Conservation (phyloP, 2,797 vertebrate genomes). For the Brotula barbata region DNA sequence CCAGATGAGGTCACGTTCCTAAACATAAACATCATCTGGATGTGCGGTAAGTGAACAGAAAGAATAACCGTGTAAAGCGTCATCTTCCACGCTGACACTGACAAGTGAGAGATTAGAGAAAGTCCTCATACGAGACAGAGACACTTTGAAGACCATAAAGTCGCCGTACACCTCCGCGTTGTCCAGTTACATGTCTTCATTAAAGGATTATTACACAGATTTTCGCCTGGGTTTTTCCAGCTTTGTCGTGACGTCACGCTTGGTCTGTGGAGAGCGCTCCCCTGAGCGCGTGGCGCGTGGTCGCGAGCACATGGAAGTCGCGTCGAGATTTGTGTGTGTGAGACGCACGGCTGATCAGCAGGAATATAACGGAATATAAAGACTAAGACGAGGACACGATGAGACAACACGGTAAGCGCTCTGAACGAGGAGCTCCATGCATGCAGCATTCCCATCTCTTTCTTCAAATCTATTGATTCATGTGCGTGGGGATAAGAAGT, state of each 20-base stretch:
- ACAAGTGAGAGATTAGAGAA: too few species aligned
- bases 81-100: too few species aligned
- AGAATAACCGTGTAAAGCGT: too few species aligned
- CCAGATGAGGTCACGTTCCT: too few species aligned
- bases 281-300: slow-evolving; percentile 70
- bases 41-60: too few species aligned
- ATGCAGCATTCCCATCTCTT: background rate
- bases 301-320: slow-evolving; percentile 80
- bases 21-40: too few species aligned
- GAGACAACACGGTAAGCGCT: slow-evolving; percentile 54
- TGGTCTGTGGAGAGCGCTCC: slow-evolving; percentile 61
- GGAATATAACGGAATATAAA: background rate
- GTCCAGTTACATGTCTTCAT: background rate
- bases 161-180: background rate
- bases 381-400: background rate
- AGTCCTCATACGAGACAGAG: too few species aligned
- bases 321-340: slow-evolving; percentile 70
- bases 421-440: slow-evolving; percentile 14
- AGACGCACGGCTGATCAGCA: slow-evolving; percentile 58
- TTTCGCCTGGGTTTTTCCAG: slow-evolving; percentile 15
- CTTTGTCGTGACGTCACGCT: slow-evolving; percentile 76
- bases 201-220: background rate
- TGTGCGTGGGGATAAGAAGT: slow-evolving; percentile 19
- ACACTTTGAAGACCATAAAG: too few species aligned
- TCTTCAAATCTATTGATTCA: slow-evolving; percentile 8